Percentiles rank a stretch among this genome's conserved stretches.
Conservation (phyloP, 1,140 invertebrate species). For the Subanguina moxae region DNA sequence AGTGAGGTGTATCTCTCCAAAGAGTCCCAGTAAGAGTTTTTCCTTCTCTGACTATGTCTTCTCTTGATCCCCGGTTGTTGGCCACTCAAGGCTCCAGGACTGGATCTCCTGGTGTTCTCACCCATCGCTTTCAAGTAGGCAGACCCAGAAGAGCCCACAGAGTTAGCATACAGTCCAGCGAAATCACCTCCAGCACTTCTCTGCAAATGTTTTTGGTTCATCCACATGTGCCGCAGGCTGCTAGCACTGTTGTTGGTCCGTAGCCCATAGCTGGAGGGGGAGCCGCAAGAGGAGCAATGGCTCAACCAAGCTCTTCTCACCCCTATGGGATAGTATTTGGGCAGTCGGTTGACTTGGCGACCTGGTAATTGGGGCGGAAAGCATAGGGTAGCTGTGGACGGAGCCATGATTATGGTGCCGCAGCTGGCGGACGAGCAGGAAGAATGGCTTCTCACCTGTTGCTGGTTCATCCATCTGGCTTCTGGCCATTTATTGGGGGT, state of each 20-base stretch:
- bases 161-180: neutral
- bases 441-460: neutral
- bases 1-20: neutral
- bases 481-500: too few species aligned
- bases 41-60: neutral
- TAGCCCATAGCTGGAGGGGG: neutral
- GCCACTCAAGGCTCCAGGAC: neutral
- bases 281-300: too few species aligned
- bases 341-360: too few species aligned
- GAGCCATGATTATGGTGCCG: constrained; percentile 2
- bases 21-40: neutral
- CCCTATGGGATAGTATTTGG: too few species aligned
- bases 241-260: neutral
- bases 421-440: neutral
- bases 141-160: neutral
- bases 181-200: neutral
- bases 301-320: too few species aligned
- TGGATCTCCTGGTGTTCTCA: neutral
- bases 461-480: neutral
- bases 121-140: neutral
- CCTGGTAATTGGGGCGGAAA: too few species aligned
- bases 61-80: neutral
- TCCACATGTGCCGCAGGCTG: neutral
- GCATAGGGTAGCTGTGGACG: neutral
- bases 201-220: neutral